These are phyloP conservation scores for Halocaridina rubra DNA, from an alignment of 2,888 invertebrate genomes.

Conservation along the genomic window DNA sequence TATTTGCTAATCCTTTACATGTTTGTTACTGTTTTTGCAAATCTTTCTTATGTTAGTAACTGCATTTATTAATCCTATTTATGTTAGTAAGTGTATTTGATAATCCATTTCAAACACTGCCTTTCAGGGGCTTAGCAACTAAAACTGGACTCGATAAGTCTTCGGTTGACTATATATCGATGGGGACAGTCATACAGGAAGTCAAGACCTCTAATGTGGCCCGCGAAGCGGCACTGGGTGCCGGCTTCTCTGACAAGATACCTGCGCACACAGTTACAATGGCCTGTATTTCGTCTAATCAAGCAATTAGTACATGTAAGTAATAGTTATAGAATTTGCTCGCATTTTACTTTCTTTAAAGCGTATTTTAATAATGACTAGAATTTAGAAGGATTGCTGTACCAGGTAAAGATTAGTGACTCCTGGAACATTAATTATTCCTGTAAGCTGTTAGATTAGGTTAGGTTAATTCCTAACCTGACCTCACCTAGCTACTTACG, in stretches of 20 bases:
- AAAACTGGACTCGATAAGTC: slow-evolving; percentile 84
- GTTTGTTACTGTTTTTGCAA: neutral
- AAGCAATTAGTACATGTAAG: slow-evolving; percentile 76
- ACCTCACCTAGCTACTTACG: too few relatives aligned
- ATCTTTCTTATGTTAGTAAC: neutral
- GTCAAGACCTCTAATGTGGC: slow-evolving; percentile 97
- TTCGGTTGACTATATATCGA: slow-evolving; percentile 90
- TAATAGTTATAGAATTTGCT: too few relatives aligned
- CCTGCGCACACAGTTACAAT: slow-evolving; percentile 98
- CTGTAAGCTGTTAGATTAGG: too few relatives aligned
- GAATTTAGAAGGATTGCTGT: too few relatives aligned
- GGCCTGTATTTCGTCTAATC: slow-evolving; percentile 98
- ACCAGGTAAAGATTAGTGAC: too few relatives aligned
- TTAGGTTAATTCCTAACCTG: too few relatives aligned
- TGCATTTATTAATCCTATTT: too few relatives aligned
- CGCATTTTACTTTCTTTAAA: too few relatives aligned
- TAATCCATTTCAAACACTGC: neutral
- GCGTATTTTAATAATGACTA: too few relatives aligned
- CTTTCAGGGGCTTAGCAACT: slow-evolving; percentile 76
- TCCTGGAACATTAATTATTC: too few relatives aligned
- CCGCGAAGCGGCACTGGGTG: slow-evolving; percentile 89
- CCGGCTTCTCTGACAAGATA: slow-evolving; percentile 89
- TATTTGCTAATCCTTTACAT: neutral
- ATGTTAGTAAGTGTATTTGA: too few relatives aligned
- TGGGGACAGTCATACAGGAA: slow-evolving; percentile 98